Evolutionary conservation across 37 sponge, comb jelly and placozoan species (phyloP).

Genomic region (Petrosia ficiformis): DNA sequence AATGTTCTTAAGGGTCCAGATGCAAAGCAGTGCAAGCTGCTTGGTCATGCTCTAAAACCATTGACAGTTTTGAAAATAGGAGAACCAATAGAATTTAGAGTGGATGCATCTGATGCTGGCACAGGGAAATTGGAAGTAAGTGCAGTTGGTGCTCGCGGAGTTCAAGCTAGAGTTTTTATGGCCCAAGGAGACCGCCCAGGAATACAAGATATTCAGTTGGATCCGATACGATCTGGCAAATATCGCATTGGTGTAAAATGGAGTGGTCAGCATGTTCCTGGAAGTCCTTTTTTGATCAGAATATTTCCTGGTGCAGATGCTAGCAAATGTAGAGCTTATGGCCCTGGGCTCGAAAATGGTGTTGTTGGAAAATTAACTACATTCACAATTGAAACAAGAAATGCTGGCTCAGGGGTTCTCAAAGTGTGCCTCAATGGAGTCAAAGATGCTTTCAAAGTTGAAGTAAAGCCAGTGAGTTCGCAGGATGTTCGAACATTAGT

Average conservation of each 20-base stretch:
- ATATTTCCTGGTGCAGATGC: constrained; percentile 77
- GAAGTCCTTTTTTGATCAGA: constrained; percentile 66
- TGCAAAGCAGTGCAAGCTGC: constrained; percentile 45
- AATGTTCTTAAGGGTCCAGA: constrained; percentile 52
- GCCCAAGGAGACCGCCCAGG: constrained; percentile 49
- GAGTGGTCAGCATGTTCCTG: constrained; percentile 57
- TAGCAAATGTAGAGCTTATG: constrained; percentile 67
- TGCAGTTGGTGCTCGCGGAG: constrained; percentile 60
- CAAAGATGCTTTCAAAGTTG: constrained; percentile 57
- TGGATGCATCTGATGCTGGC: constrained; percentile 77
- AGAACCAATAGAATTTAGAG: constrained; percentile 75
- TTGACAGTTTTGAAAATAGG: constrained; percentile 62
- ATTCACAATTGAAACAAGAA: constrained; percentile 69
- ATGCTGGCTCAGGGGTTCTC: constrained; percentile 72
- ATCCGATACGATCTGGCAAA: constrained; percentile 69
- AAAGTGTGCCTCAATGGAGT: constrained; percentile 63
- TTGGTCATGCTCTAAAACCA: constrained; percentile 50
- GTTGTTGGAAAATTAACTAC: constrained; percentile 38
- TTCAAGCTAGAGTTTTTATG: constrained; percentile 51
- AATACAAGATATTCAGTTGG: constrained; percentile 42
- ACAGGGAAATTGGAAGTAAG: constrained; percentile 58
- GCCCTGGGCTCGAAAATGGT: constrained; percentile 66
- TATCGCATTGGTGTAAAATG: constrained; percentile 68
- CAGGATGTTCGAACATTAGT: constrained; percentile 52
- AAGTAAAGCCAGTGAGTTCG: constrained; percentile 53